Evolutionary conservation across 2,797 vertebrate species (phyloP), one percentile per base, ranked within the genome.

Genomic region (Poeciliopsis presidionis): DNA sequence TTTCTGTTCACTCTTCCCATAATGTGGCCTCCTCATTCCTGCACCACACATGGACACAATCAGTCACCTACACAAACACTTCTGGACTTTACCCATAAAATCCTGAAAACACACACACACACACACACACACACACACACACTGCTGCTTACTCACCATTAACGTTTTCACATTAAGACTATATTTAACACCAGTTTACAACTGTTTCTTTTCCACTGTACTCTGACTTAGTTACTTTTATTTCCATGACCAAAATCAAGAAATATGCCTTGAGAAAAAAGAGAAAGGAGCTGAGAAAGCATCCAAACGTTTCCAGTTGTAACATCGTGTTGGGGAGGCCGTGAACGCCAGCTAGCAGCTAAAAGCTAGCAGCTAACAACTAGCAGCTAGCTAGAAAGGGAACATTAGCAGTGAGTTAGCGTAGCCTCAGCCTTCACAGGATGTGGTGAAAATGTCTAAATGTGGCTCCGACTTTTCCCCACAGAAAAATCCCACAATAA

Each of bases 1-100:
- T 70, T 72, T 59, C 13, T 39, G 73, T 78, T 73, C 74, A 46
- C 67, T 70, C 28, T 89, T 85, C 73, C 73, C 71, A 77, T 75
- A 70, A 79, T 55, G 57, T 18, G 33, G 57, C 63, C 61, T 16
- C 39, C n/a, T 74, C 51, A 79, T 76, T 80, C 46, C 79, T 53
- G 55, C 75, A 82, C 28, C n/a, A 78, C 75, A 79, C 49, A 71
- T 39, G 74, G 53, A 1, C 41, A 0, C 55, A 82, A 53, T 65
- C 65, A 71, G 12, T 33, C 70, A 41, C 47, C 51, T 11, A 65
- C 73, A 55, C 55, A 47, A 80, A 57, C 47, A 49, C 53, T 36
- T 61, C 47, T 57, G 47, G 1, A 22, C 67, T 74, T 46, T 0
- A 33, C 43, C 30, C 51, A 33, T 67, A 80, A 75, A 71, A 51